Evolutionary conservation across 2,113 vertebrate genomes (phyloP), one percentile per base, ranked within the genome.

Genomic region (Arvicanthis niloticus): DNA sequence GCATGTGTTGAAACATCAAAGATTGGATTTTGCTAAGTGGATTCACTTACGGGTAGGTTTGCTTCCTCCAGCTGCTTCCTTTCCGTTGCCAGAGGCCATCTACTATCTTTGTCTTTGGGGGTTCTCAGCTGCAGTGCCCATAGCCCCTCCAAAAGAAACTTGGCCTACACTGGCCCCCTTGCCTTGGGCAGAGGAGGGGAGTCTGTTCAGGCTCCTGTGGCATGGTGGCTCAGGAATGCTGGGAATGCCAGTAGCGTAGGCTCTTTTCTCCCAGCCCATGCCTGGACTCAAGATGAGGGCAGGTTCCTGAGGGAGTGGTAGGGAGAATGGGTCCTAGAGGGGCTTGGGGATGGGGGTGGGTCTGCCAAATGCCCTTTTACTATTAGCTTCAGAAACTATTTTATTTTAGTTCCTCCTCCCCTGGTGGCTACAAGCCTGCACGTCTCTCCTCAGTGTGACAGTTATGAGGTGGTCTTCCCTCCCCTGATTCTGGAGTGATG

Each of bases 181-280:
- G 75, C 29, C 97, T 76, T 81, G 81, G 91, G 88, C 67, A 90
- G 73, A 92, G 72, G 88, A 95, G 88, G 96, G 89, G 88, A 88
- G 88, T 93, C 90, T 86, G 93, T 84, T 94, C 93, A 72, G 93
- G 94, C 94, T 42, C 90, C 88, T 95, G 89, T 93, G 96, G 95
- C 95, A 73, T 45, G 6, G 7, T 26, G 45, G 91, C 88, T 97
- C 95, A 96, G 96, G 97, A 98, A 98, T 97, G 97, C 94, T 93
- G 97, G 93, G 97, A 97, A 97, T 97, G 97, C 68, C 62, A 82
- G 94, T 72, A 75, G 96, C 60, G 90, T 93, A 65, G 95, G 97
- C 92, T 90, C 77, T 89, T 65, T 95, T 72, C 93, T 95, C 72
- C 73, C 72, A 62, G 93, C 93, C 97, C 80, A 81, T 15, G 80